phyloP scores from a whole-genome alignment of 2,113 vertebrate genomes.

The Oreochromis niloticus region DNA sequence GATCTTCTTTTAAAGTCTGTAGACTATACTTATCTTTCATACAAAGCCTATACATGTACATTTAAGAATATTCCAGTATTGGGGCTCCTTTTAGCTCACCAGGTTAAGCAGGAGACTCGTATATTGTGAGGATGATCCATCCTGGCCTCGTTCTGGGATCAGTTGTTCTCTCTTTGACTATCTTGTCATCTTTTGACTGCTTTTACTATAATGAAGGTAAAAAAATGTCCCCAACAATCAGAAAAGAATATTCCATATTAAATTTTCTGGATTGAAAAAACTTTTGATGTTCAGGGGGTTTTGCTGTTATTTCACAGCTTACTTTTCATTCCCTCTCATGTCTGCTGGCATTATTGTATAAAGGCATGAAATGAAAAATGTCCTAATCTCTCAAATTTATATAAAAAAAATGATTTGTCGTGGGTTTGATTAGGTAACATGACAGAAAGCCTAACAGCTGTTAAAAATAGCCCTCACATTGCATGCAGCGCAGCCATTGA shows the following conservation, averaged over 20 bases:
- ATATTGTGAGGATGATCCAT: not conserved
- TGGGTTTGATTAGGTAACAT: not conserved
- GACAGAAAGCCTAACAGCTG: not conserved
- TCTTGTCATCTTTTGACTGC: not conserved
- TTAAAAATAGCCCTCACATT: not conserved
- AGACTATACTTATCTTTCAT: not conserved
- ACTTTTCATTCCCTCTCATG: not conserved
- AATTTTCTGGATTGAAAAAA: not conserved
- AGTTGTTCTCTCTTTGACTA: not conserved
- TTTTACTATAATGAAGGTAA: not conserved
- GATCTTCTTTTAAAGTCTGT: not conserved
- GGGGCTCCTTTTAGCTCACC: not conserved
- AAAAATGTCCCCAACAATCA: too few species aligned
- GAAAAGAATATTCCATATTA: not conserved
- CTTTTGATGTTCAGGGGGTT: not conserved
- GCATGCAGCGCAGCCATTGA: not conserved
- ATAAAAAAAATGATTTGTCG: not conserved
- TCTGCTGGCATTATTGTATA: not conserved
- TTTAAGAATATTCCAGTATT: not conserved
- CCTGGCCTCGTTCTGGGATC: too few species aligned
- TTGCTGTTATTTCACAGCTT: not conserved
- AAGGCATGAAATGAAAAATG: not conserved
- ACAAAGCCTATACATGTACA: not conserved
- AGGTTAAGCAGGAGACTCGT: not conserved
- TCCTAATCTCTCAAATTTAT: not conserved